Conservation (phyloP, 1,140 invertebrate genomes). For the Zaprionus africanus region DNA sequence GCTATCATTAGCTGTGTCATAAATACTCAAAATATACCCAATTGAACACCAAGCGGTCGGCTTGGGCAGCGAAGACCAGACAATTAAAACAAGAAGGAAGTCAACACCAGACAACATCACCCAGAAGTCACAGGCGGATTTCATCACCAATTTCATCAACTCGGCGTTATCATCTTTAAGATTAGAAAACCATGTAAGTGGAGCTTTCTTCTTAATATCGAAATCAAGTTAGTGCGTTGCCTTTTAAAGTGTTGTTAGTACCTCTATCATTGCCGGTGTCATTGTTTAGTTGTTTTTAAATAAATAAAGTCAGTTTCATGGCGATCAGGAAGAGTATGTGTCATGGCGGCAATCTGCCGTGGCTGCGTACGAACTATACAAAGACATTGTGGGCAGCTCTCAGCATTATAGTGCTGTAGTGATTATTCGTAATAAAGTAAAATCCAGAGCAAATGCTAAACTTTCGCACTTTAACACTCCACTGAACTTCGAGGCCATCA, state of each 20-base stretch:
- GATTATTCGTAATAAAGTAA: conserved; percentile 2
- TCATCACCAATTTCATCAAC: too few species aligned
- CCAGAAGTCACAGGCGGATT: too few species aligned
- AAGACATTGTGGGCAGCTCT: neutral
- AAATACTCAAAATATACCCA: conserved; percentile 1
- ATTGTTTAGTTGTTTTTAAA: too few species aligned
- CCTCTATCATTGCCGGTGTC: too few species aligned
- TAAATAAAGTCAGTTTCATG: conserved; percentile 1
- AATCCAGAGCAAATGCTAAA: conserved; percentile 2
- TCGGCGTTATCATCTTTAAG: too few species aligned
- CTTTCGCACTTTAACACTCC: neutral
- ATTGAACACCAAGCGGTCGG: neutral
- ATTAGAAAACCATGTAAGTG: too few species aligned
- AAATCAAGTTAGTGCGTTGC: too few species aligned
- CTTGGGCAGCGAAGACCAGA: neutral
- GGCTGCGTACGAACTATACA: conserved; percentile 1
- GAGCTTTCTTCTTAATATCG: too few species aligned
- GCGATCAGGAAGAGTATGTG: neutral
- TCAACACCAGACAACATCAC: too few species aligned
- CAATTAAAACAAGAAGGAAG: too few species aligned
- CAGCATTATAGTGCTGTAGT: conserved; percentile 1
- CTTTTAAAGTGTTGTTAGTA: too few species aligned
- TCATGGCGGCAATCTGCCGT: conserved; percentile 2
- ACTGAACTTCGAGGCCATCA: neutral
- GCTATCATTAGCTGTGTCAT: neutral